A percentile compares a stretch with the other conserved stretches of the same genome.
These are phyloP conservation scores for Procambarus clarkii DNA, from an alignment of 1,140 invertebrate genomes.

Conservation along the genomic window DNA sequence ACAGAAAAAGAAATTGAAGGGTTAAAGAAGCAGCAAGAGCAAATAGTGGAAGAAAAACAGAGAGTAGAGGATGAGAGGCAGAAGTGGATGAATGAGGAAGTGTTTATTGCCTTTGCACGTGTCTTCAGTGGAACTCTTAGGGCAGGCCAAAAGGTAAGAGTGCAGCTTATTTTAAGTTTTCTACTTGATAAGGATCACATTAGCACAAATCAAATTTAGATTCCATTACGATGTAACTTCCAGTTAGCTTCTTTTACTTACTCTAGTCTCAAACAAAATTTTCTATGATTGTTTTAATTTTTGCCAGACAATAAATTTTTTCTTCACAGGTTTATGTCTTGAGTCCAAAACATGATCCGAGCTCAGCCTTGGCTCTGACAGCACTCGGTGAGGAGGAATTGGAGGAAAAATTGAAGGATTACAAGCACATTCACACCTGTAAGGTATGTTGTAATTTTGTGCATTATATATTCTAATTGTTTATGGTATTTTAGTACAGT, in stretches of 20 bases:
- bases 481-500: no score
- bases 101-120: conserved; percentile 94
- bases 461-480: no score
- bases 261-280: no score
- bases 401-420: conserved; percentile 47
- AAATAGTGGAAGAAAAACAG: conserved; percentile 72
- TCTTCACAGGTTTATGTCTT: conserved; percentile 84
- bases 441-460: conserved; percentile 36
- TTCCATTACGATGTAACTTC: no score
- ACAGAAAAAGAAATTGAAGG: conserved; percentile 42
- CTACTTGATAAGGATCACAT: no score
- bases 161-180: no score
- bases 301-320: not conserved
- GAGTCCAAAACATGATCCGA: conserved; percentile 92
- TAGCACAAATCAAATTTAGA: no score
- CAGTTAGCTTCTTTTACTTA: no score
- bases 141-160: conserved; percentile 81
- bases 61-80: conserved; percentile 75
- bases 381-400: conserved; percentile 29
- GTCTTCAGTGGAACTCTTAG: conserved; percentile 92
- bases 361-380: conserved; percentile 77
- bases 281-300: no score
- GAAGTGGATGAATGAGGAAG: conserved; percentile 79
- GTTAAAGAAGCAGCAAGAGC: conserved; percentile 37
- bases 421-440: conserved; percentile 79